Percentiles rank a stretch among this genome's conserved stretches.
Evolutionary conservation across 2,888 invertebrate genomes (phyloP).

Genomic region (Diarsia brunnea): DNA sequence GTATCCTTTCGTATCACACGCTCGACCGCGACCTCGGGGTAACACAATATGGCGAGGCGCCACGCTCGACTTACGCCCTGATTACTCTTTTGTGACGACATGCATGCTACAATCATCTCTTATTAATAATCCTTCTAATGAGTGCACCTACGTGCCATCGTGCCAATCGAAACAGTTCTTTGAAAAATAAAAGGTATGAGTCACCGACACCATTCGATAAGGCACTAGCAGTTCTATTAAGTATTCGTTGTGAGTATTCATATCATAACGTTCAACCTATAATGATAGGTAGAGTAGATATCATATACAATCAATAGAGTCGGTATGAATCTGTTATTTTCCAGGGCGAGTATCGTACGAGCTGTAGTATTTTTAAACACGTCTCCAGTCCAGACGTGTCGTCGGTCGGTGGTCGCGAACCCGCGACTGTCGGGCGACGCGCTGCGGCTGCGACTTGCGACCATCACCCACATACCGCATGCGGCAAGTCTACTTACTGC

Average conservation of each 20-base stretch:
- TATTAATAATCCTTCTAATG: constrained; percentile 51
- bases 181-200: constrained; percentile 42
- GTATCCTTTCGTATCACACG: constrained; percentile 85
- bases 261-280: constrained; percentile 4
- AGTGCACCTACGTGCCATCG: constrained; percentile 35
- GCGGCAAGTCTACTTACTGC: constrained; percentile 67
- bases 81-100: constrained; percentile 78
- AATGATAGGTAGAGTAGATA: background rate
- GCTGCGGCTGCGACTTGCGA: constrained; percentile 61
- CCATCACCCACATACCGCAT: constrained; percentile 79
- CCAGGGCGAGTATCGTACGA: constrained; percentile 43
- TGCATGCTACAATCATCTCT: constrained; percentile 60
- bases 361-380: constrained; percentile 65
- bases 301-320: constrained; percentile 27
- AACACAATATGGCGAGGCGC: constrained; percentile 86
- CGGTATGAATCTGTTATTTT: constrained; percentile 47
- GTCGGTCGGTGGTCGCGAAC: constrained; percentile 44
- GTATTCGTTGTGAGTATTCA: constrained; percentile 15
- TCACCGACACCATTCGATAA: constrained; percentile 44
- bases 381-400: constrained; percentile 59
- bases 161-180: constrained; percentile 43
- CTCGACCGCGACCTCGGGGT: constrained; percentile 85
- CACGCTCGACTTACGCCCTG: constrained; percentile 82
- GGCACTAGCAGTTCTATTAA: constrained; percentile 12
- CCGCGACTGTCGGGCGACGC: constrained; percentile 41